phyloP scores from a whole-genome alignment of 2,113 vertebrate species.

The Chelonoidis abingdonii region DNA sequence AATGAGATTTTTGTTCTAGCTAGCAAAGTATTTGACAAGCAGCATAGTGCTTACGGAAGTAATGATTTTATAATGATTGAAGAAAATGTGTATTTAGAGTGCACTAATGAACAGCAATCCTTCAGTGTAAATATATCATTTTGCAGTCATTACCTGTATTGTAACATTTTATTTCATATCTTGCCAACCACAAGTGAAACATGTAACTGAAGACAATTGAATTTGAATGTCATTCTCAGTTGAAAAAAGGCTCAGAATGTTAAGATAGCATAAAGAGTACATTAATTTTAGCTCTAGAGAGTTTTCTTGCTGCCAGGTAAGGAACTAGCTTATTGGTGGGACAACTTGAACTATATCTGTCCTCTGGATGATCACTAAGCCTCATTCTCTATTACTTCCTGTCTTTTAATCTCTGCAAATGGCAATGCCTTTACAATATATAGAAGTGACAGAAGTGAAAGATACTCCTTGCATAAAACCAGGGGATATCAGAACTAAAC shows the following conservation, averaged over 20 bases:
- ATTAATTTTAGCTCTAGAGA: not conserved
- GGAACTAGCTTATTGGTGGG: not conserved
- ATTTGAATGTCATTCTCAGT: not conserved
- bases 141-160: constrained; percentile 29
- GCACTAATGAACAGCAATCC: constrained; percentile 37
- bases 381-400: not conserved
- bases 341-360: not conserved
- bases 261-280: not conserved
- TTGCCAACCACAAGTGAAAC: constrained; percentile 5
- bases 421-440: not conserved
- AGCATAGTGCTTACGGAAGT: not conserved
- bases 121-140: constrained; percentile 52
- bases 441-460: constrained; percentile 31
- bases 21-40: not conserved
- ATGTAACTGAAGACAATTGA: not conserved
- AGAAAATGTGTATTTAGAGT: constrained; percentile 6
- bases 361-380: not conserved
- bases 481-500: not conserved
- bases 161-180: constrained; percentile 23
- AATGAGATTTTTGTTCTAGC: not conserved
- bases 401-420: constrained; percentile 39
- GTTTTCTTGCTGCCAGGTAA: not conserved
- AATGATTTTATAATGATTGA: constrained; percentile 6
- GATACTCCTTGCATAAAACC: not conserved
- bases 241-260: not conserved